phyloP scores from a whole-genome alignment of 2,113 vertebrate genomes.

The Crotalus horridus region DNA sequence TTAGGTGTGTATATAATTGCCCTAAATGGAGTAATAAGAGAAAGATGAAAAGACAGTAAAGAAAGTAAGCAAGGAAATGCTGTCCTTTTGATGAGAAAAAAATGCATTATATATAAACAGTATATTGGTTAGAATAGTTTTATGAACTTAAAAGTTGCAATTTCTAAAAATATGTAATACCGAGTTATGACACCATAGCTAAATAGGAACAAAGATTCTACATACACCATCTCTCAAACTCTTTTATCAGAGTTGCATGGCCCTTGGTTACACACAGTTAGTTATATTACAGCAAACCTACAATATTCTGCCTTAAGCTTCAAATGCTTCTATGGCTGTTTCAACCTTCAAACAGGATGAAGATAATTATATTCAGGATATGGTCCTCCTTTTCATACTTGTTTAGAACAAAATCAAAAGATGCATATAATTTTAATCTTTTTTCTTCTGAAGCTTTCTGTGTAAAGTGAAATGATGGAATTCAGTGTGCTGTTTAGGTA shows the following conservation, averaged over 20 bases:
- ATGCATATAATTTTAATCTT: background rate
- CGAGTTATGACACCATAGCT: background rate
- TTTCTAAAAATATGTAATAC: background rate
- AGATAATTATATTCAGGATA: background rate
- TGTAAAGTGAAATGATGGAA: background rate
- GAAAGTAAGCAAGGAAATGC: constrained; percentile 34
- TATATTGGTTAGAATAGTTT: constrained; percentile 36
- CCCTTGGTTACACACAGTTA: background rate
- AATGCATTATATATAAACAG: constrained; percentile 3
- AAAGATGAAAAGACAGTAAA: constrained; percentile 43
- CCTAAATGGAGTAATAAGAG: constrained; percentile 33
- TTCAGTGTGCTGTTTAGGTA: constrained; percentile 7
- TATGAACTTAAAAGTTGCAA: constrained; percentile 36
- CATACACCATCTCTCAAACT: background rate
- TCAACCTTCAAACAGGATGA: background rate
- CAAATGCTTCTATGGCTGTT: background rate
- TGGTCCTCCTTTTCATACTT: background rate
- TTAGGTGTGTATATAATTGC: constrained; percentile 40
- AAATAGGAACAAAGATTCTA: background rate
- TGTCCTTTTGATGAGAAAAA: constrained; percentile 34
- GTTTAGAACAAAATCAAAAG: background rate
- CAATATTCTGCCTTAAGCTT: background rate
- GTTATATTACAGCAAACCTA: background rate
- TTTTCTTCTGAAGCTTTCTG: constrained; percentile 17
- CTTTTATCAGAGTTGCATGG: background rate